Evolutionary conservation across 2,888 invertebrate species (phyloP), one percentile per base, ranked within the genome.

Genomic region (Dione vanillae): DNA sequence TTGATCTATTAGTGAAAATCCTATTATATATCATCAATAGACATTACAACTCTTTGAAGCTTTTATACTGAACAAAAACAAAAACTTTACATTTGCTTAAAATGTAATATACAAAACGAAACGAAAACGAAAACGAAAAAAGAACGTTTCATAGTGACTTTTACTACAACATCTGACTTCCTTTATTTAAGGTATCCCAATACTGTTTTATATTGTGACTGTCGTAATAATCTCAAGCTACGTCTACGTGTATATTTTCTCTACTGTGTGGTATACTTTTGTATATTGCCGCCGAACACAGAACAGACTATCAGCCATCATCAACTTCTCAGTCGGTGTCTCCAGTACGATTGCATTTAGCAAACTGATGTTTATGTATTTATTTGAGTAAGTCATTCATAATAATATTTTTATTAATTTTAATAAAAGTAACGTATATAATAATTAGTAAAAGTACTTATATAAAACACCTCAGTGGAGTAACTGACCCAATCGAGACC

Each of bases 241-340:
- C 67, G 79, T 82, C 72, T 87, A 86, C 78, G 78, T 79, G 1
- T 87, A 83, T 71, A 72, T 84, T 54, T n/a, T 85, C 16, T 85
- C 83, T 0, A 79, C 80, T 69, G 0, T 77, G 10, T 86, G 86
- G 86, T 85, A 82, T 69, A 77, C 82, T 0, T 83, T 83, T 75
- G 77, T 77, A 72, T 76, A 75, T 6, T 80, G 80, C 35, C 71
- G 70, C 5, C 70, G 82, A 59, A 84, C 82, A 80, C 81, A 0
- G 82, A 85, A 71, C 66, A 82, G 20, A 67, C 78, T 0, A 73
- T 78, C 0, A 80, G 82, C 0, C 6, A 43, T 56, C 11, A 61
- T 61, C 16, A 61, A 61, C n/a, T 61, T 61, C 45, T 61, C 61
- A 10, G 61, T 61, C n/a, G 61, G 61, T 11, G 61, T 61, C n/a